Conservation (phyloP, 2,113 vertebrate species). For the Macquaria ambigua region DNA sequence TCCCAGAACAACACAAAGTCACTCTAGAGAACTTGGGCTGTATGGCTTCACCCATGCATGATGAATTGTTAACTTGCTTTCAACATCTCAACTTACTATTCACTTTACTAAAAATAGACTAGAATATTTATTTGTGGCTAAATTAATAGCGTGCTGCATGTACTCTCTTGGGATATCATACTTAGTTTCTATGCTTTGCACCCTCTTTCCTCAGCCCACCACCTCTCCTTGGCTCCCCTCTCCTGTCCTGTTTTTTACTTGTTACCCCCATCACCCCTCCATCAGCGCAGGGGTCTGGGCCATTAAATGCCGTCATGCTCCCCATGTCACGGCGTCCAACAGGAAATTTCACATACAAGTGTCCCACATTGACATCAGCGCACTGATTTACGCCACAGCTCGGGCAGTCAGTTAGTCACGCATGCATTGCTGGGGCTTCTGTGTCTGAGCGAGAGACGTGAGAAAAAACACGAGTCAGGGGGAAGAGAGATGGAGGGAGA, state of each 20-base stretch:
- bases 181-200: background rate
- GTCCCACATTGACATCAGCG: conserved; percentile 16
- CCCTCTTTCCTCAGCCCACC: background rate
- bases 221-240: background rate
- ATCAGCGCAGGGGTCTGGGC: background rate
- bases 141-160: background rate
- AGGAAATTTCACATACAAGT: conserved; percentile 6
- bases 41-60: background rate
- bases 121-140: background rate
- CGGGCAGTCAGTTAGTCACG: background rate
- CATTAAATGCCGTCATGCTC: background rate
- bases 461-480: conserved; percentile 1
- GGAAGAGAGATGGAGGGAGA: background rate
- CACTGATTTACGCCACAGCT: conserved; percentile 20
- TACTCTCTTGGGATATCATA: background rate
- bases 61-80: conserved; percentile 1
- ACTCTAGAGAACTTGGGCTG: background rate
- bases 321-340: background rate
- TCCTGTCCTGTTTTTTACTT: background rate
- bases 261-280: background rate
- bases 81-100: background rate
- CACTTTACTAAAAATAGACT: background rate
- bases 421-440: background rate
- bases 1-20: background rate
- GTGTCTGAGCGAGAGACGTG: background rate